Conservation (phyloP, 2,888 invertebrate genomes). For the Phortica okadai region DNA sequence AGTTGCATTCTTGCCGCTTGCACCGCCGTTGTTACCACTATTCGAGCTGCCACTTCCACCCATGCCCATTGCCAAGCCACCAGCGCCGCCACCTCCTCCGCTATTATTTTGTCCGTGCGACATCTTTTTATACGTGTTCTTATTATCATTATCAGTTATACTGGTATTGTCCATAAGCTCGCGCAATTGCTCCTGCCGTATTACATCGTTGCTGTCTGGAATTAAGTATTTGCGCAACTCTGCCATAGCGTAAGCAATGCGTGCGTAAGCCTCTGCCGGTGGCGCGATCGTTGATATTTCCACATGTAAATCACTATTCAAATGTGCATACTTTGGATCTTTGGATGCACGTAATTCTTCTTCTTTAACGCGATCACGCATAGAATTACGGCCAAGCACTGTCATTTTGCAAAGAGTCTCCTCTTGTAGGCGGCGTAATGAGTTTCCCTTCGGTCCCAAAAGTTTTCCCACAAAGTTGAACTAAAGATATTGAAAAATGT, state of each 20-base stretch:
- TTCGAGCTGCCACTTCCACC: slow-evolving; percentile 41
- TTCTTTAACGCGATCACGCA: slow-evolving; percentile 91
- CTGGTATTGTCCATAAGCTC: slow-evolving; percentile 70
- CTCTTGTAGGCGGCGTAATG: slow-evolving; percentile 93
- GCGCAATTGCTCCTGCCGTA: slow-evolving; percentile 65
- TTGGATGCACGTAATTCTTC: slow-evolving; percentile 86
- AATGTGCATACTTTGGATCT: slow-evolving; percentile 92
- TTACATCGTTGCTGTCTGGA: slow-evolving; percentile 71
- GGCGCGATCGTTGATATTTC: slow-evolving; percentile 91
- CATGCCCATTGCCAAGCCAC: slow-evolving; percentile 31
- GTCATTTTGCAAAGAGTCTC: slow-evolving; percentile 97
- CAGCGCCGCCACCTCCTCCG: slow-evolving; percentile 44
- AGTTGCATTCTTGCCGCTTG: slow-evolving; percentile 56
- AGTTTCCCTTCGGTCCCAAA: slow-evolving; percentile 94
- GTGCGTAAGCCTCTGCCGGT: slow-evolving; percentile 89
- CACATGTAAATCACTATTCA: slow-evolving; percentile 91
- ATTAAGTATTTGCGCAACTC: slow-evolving; percentile 71
- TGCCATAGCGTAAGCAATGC: slow-evolving; percentile 75
- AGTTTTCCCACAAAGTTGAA: slow-evolving; percentile 97
- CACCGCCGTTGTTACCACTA: slow-evolving; percentile 35
- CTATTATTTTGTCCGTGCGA: slow-evolving; percentile 49
- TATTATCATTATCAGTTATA: slow-evolving; percentile 67
- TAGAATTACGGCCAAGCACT: slow-evolving; percentile 92
- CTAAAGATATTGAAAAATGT: slow-evolving; percentile 78
- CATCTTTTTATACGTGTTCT: slow-evolving; percentile 65